Base-by-base conservation (phyloP, 2,797 vertebrate species). In the Catharus ustulatus region DNA sequence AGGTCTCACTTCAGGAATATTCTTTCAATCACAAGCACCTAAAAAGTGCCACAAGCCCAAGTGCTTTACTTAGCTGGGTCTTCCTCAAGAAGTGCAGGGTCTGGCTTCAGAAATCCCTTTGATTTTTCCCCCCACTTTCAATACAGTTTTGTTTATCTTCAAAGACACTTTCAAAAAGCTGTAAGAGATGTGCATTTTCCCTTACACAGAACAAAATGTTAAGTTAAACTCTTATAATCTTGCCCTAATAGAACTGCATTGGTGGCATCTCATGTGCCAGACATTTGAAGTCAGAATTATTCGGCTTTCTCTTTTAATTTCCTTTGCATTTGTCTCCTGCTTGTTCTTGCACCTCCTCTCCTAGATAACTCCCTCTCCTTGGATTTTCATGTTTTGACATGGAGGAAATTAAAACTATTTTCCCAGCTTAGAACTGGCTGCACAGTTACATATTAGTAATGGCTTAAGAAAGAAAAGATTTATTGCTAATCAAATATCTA, bases 241-340 rank as follows among this genome's bases (percentile, higher is more conserved):
- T 74, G 59, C 76, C 73, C 62, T 58, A 72, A 77, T 34, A 84
- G 69, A 80, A 63, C 24, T 62, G 20, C 8, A 9, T n/a, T 67
- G 61, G 13, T 89, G 40, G 10, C 36, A 24, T 18, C 10, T 86
- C 30, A 48, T 22, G 27, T 69, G 61, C 57, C 42, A 81, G 91
- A 87, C 19, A 58, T 84, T 55, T 85, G 51, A 96, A 75, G 76
- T 23, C 6, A 84, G 26, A 85, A 93, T 96, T 84, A 87, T 64
- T 93, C 91, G 95, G 52, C 59, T 95, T 94, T 95, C 85, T 75
- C 34, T 87, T 84, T 93, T 93, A 74, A 80, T 97, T 96, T 93
- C 59, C 42, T 81, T 43, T 66, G 29, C 8, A 3, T 80, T 89
- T 85, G 17, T 66, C 16, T 87, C 32, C 43, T 75, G 29, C 42